Conservation (phyloP, 2,888 invertebrate genomes). For the Philonicus albiceps region DNA sequence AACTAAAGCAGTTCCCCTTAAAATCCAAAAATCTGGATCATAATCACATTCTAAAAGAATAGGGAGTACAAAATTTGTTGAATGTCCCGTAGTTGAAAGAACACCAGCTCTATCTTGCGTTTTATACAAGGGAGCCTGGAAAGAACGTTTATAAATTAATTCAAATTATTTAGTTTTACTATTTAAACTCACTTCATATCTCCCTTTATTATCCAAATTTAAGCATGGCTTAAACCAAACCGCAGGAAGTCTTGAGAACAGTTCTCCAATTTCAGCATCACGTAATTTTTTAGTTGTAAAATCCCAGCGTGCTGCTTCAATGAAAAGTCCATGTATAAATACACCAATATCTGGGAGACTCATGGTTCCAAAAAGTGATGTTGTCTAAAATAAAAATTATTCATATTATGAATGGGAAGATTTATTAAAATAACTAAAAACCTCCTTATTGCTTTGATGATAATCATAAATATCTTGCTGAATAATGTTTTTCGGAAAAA, state of each 20-base stretch:
- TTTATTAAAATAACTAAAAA: conserved; percentile 37
- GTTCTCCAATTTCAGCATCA: conserved; percentile 77
- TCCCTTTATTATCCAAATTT: conserved; percentile 50
- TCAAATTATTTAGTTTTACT: neutral
- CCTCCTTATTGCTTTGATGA: conserved; percentile 57
- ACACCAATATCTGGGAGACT: conserved; percentile 72
- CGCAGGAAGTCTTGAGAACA: conserved; percentile 57
- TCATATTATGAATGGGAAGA: neutral
- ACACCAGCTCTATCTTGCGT: conserved; percentile 86
- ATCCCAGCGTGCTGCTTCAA: conserved; percentile 92
- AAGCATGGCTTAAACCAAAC: conserved; percentile 59
- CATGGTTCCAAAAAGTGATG: conserved; percentile 67
- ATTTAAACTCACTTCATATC: conserved; percentile 55
- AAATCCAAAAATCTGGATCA: conserved; percentile 82
- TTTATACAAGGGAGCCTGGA: conserved; percentile 80
- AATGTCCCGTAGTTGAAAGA: conserved; percentile 90
- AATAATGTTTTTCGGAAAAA: conserved; percentile 67
- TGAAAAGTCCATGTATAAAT: conserved; percentile 80
- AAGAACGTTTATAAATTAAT: conserved; percentile 57
- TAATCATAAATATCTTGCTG: conserved; percentile 73
- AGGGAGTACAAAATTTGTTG: conserved; percentile 88
- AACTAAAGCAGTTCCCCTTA: conserved; percentile 86
- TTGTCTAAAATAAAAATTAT: conserved; percentile 52
- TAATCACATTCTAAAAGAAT: conserved; percentile 74
- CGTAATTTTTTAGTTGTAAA: conserved; percentile 70